Evolutionary conservation across 2,888 invertebrate species (phyloP), one percentile per base, ranked within the genome.

Genomic region (Dicranocentrus wangi): DNA sequence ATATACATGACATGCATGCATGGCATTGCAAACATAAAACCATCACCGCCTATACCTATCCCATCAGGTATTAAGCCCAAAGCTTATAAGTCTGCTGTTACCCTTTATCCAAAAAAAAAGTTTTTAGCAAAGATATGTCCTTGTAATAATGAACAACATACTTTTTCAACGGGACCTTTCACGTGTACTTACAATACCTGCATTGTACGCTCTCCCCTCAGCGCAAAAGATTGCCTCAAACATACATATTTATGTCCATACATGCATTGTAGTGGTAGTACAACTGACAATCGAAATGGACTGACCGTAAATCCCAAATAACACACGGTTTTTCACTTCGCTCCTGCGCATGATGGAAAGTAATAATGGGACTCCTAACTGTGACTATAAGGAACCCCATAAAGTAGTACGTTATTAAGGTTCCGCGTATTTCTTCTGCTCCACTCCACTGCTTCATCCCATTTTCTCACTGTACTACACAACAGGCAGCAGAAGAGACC

Each of bases 71-170:
- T 10, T 15, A 10, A 10, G 15, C 13, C 3, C 47, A 10, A 47
- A 15, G 47, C 7, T 10, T n/a, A 10, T 10, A 47, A 10, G 15
- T 47, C n/a, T 10, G 15, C n/a, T 10, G 10, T 32, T 10, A 72
- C 65, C 73, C 63, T 61, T 72, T 63, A 63, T 72, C 72, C 72
- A 47, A 61, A 61, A 63, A 15, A 28, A 58, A 58, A 58, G 27
- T n/a, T 71, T 61, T 63, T 32, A 25, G 60, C 70, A 27, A n/a
- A 53, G 10, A 61, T 61, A 32, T 61, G 61, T 61, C 61, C 61
- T 61, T 60, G 21, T 23, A 23, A 21, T 55, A 13, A 8, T 8
- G 39, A 39, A 39, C 7, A 39, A 21, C 7, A 21, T 21, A 47
- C 47, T 47, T 47, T n/a, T n/a, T 39, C 5, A 39, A 47, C n/a